These are phyloP conservation scores for Tupiocoris notatus DNA, from an alignment of 2,888 invertebrate genomes.

Conservation along the genomic window DNA sequence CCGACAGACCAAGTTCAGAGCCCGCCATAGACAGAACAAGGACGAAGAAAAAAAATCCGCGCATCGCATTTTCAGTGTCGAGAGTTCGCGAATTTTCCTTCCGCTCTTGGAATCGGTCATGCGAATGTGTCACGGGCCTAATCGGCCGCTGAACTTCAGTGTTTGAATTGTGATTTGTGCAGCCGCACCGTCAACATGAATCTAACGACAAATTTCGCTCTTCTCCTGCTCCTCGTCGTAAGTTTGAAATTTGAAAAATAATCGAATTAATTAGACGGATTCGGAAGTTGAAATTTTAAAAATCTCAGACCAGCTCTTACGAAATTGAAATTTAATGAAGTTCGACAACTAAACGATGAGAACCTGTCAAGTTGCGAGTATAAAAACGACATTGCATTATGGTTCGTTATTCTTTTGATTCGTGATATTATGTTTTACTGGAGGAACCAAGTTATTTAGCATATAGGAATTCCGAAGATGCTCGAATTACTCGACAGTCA, in stretches of 20 bases:
- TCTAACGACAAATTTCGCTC: background rate
- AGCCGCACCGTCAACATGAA: background rate
- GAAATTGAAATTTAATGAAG: no score
- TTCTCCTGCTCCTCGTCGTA: background rate
- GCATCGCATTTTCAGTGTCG: background rate
- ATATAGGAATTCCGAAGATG: no score
- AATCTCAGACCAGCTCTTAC: no score
- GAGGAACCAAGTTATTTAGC: no score
- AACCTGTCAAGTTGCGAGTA: no score
- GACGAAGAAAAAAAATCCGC: background rate
- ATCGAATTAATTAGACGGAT: no score
- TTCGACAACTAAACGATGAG: no score
- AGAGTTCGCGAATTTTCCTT: background rate
- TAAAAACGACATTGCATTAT: no score
- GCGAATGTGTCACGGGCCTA: background rate
- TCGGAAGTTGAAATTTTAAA: no score
- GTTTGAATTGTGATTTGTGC: background rate
- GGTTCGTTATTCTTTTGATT: no score
- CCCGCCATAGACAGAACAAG: background rate
- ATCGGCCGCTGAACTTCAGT: background rate
- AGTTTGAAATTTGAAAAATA: background rate
- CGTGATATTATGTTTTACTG: no score
- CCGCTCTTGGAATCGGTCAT: background rate
- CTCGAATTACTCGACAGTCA: no score
- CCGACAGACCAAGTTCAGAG: background rate